phyloP scores from a whole-genome alignment of 2,113 vertebrate genomes.

The Protobothrops mucrosquamatus region DNA sequence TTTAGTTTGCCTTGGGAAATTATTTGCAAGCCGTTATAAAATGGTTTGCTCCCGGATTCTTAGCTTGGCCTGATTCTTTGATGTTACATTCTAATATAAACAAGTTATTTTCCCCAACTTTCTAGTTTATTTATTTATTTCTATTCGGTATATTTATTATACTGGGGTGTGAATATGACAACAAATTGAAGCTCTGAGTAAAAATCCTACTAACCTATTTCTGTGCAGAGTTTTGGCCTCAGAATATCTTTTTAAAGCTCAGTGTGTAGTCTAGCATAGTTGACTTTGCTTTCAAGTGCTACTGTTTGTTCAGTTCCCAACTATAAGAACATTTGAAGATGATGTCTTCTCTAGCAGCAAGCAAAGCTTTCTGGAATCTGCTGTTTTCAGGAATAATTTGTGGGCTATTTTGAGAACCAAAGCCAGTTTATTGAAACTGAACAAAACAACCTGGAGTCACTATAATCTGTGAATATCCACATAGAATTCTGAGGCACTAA shows the following conservation, averaged over 20 bases:
- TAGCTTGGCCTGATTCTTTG: background rate
- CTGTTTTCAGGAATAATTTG: conserved; percentile 57
- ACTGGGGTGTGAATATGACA: conserved; percentile 33
- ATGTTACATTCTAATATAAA: background rate
- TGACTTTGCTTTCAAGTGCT: background rate
- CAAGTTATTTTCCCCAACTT: background rate
- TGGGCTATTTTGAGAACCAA: conserved; percentile 49
- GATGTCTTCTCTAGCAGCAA: conserved; percentile 42
- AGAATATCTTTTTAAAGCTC: conserved; percentile 38
- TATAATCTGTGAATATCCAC: conserved; percentile 39
- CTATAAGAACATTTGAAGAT: conserved; percentile 57
- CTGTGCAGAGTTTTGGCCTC: conserved; percentile 25
- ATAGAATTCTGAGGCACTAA: conserved; percentile 28
- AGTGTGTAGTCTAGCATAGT: conserved; percentile 39
- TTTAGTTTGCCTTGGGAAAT: background rate
- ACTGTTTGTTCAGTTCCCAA: conserved; percentile 42
- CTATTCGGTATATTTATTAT: background rate
- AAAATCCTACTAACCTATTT: conserved; percentile 44
- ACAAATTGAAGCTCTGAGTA: conserved; percentile 22
- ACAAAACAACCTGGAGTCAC: conserved; percentile 38
- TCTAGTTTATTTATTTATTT: background rate
- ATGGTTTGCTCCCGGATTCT: background rate
- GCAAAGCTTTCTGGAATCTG: conserved; percentile 57
- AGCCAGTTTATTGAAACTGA: conserved; percentile 47
- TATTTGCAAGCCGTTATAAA: background rate